Percentiles rank a stretch among this genome's conserved stretches.
phyloP scores from a whole-genome alignment of 2,797 vertebrate species.

The Malacoctenus gilli region DNA sequence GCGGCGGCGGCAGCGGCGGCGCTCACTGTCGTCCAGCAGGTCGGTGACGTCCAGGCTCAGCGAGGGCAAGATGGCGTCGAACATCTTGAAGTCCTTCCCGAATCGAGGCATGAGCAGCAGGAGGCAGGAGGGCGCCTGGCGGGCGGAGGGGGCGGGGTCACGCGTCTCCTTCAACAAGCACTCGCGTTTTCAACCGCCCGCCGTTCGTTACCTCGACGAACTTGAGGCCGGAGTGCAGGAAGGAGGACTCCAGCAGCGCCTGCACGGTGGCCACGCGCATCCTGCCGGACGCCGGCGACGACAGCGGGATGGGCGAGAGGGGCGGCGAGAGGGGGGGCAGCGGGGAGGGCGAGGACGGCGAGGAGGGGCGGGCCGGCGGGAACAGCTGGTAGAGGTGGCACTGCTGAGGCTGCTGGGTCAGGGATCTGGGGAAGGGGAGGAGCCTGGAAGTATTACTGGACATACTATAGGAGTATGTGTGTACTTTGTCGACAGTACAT shows the following conservation, averaged over 20 bases:
- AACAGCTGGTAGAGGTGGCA: constrained; percentile 89
- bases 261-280: constrained; percentile 83
- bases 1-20: too few species aligned
- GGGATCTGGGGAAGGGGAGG: constrained; percentile 80
- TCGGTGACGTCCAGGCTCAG: constrained; percentile 86
- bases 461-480: too few species aligned
- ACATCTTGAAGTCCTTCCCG: constrained; percentile 89
- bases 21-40: constrained; percentile 86
- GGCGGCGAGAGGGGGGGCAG: constrained; percentile 38
- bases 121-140: constrained; percentile 86
- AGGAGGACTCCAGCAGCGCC: constrained; percentile 83
- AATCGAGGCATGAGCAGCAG: constrained; percentile 87
- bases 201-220: constrained; percentile 81
- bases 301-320: constrained; percentile 51
- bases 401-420: constrained; percentile 80
- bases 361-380: constrained; percentile 66
- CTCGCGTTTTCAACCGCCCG: too few species aligned
- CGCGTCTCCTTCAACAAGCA: too few species aligned
- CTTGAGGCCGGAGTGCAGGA: constrained; percentile 84
- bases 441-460: too few species aligned
- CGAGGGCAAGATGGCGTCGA: constrained; percentile 83
- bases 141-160: neutral
- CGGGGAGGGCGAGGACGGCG: constrained; percentile 36
- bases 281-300: constrained; percentile 21
- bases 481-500: too few species aligned